These are phyloP conservation scores for Synanceia verrucosa DNA, from an alignment of 2,797 vertebrate genomes.

Conservation along the genomic window DNA sequence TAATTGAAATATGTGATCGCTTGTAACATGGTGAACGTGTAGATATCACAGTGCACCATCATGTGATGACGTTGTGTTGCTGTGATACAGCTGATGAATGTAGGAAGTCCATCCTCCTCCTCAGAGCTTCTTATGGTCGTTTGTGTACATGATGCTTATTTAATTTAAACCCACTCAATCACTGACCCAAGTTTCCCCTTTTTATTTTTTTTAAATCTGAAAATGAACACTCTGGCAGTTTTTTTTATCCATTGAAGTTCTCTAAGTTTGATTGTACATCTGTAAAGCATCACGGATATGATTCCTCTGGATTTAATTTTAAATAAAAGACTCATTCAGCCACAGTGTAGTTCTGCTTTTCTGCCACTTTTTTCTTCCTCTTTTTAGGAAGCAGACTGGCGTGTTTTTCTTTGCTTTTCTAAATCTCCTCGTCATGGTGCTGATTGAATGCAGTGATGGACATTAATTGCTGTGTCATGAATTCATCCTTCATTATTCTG, in stretches of 20 bases:
- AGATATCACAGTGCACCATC: too few species aligned
- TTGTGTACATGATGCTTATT: neutral
- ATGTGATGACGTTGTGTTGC: too few species aligned
- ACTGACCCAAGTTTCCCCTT: neutral
- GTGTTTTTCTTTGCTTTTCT: neutral
- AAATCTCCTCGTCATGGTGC: neutral
- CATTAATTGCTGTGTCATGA: neutral
- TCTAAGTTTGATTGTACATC: constrained; percentile 19
- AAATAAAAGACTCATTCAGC: constrained; percentile 15
- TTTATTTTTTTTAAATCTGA: constrained; percentile 4
- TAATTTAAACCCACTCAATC: neutral
- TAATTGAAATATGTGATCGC: neutral
- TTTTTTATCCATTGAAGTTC: constrained; percentile 11
- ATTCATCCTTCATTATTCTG: neutral
- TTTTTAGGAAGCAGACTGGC: neutral
- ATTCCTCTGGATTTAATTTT: constrained; percentile 21
- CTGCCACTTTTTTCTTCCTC: neutral
- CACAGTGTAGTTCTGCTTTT: neutral
- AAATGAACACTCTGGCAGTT: neutral
- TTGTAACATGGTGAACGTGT: neutral
- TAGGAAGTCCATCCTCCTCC: neutral
- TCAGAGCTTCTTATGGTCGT: neutral
- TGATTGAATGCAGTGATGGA: neutral
- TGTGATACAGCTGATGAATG: neutral
- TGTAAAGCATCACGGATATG: constrained; percentile 26